Evolutionary conservation across 1,140 invertebrate genomes (phyloP), one percentile per base, ranked within the genome.

Genomic region (Carposina sasakii): DNA sequence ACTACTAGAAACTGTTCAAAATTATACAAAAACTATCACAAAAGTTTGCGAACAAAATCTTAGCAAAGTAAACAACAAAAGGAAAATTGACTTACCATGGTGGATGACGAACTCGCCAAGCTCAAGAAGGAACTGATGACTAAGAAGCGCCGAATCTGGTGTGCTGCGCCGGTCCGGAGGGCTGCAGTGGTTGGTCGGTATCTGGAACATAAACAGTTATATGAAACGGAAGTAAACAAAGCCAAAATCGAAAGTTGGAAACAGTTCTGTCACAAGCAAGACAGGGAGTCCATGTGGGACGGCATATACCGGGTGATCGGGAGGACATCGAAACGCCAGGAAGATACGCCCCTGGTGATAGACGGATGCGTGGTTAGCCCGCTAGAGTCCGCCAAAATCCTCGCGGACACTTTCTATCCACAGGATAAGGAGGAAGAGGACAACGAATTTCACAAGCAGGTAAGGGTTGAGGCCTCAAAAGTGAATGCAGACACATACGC

Each of bases 231-330:
- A 6, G 42, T 13, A 5, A 6, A 2, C 19, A 44, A n/a, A n/a
- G 42, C 42, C 0, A 26, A 44, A 31, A 30, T 31, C 2, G 28
- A 31, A 2, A 44, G 42, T 19, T 44, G 42, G 42, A 30, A 33
- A 8, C 16, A 20, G 9, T 42, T 42, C 12, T 42, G 40, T 16
- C 2, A 16, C 2, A 42, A 42, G 23, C 40, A 42, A 24, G 40
- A 42, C 4, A 26, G 8, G 22, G 40, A 42, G 23, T 12, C 22
- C 8, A 5, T 42, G 1, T 42, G 40, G 40, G 40, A 42, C 2
- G 40, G 40, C 2, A 42, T 42, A 8, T 42, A 42, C 23, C 20
- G 40, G 3, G 40, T 42, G 21, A 42, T 42, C 13, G 23, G 40
- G 10, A 8, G 40, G n/a, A 42, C 40, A 2, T 6, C 4, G 2